Percentiles rank a stretch among this genome's conserved stretches.
Conservation (phyloP, 1,140 invertebrate genomes). For the Papilio polytes region DNA sequence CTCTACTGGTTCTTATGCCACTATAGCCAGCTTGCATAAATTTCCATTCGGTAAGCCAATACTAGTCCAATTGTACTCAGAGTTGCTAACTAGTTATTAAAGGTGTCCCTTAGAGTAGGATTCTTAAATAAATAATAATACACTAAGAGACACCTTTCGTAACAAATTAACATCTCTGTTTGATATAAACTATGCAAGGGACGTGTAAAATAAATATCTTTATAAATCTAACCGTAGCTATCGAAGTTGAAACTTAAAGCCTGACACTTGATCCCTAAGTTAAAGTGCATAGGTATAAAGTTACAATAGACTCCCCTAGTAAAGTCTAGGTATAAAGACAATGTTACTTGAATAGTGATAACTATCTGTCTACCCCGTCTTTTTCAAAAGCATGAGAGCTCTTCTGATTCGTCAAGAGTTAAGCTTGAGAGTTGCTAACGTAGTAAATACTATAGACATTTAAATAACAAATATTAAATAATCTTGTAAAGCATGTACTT, state of each 20-base stretch:
- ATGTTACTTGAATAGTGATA: conserved; percentile 14
- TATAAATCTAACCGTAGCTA: not conserved
- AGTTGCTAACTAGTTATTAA: no score
- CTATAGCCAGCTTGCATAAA: conserved; percentile 90
- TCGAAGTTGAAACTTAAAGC: not conserved
- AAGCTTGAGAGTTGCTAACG: not conserved
- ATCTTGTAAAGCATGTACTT: no score
- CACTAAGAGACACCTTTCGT: no score
- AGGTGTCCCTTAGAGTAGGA: no score
- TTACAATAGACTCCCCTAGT: not conserved
- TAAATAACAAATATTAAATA: no score
- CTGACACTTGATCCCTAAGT: not conserved
- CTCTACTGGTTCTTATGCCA: conserved; percentile 91
- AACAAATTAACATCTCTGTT: not conserved
- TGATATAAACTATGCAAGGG: not conserved
- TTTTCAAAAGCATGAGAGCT: not conserved
- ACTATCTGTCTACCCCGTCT: conserved; percentile 1
- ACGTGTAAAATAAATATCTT: not conserved
- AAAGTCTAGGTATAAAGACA: conserved; percentile 5
- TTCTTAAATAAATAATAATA: no score
- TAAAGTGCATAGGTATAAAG: not conserved
- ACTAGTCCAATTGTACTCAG: not conserved
- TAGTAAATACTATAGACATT: no score
- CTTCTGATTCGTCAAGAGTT: not conserved
- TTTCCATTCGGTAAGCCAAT: conserved; percentile 81